Evolutionary conservation across 2,113 vertebrate genomes (phyloP), one percentile per base, ranked within the genome.

Genomic region (Saimiri boliviensis): DNA sequence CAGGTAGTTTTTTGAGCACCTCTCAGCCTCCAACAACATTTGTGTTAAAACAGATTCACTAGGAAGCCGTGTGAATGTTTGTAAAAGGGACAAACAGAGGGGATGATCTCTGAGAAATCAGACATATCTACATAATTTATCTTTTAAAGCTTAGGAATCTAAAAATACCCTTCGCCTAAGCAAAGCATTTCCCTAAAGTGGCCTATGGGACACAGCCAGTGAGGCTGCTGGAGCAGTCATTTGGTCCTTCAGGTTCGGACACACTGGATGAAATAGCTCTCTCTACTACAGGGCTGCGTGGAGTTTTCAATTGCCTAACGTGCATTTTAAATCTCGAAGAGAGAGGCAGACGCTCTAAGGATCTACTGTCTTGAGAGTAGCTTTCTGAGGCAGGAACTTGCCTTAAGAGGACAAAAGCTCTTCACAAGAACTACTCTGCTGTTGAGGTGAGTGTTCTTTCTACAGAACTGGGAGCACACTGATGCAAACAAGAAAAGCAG

Each of bases 401-500:
- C 74, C 35, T 63, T n/a, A 49, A 40, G n/a, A 3, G 25, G 52
- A 60, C 8, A 21, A 66, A 58, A 25, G 6, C 6, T 37, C n/a
- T 32, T 4, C 91, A 35, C 23, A 5, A 23, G 30, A 23, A 14
- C 21, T 3, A 40, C 25, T 35, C 37, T 12, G 47, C 2, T n/a
- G 3, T 35, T 17, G 9, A 32, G 9, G n/a, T 23, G 2, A 6
- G 8, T 56, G 27, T 49, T 60, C 14, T 58, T 83, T 30, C 56
- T 35, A 4, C 0, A 45, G 23, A 60, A 10, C 2, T 5, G 16
- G 7, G 10, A 32, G 16, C 8, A 68, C 14, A 9, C 0, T 0
- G 4, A 40, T 8, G 25, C 27, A 30, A n/a, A 52, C 17, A 3
- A 47, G 32, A 54, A 20, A 77, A 17, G 17, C 35, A 68, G 32